A percentile compares a stretch with the other conserved stretches of the same genome.
These are phyloP conservation scores for Drosophila watanabei DNA, from an alignment of 1,140 invertebrate genomes.

Conservation along the genomic window DNA sequence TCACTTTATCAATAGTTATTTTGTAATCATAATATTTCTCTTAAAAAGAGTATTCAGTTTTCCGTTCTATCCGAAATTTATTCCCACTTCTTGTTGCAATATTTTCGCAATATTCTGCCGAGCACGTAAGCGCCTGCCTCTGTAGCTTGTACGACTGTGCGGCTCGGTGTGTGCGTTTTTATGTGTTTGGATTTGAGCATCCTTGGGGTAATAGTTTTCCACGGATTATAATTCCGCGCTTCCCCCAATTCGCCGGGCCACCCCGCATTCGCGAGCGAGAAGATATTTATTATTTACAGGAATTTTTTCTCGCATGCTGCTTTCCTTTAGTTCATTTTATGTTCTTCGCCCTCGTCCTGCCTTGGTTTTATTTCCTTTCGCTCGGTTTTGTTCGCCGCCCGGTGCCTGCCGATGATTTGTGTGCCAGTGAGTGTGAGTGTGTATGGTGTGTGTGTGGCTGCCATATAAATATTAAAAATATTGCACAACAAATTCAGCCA, in stretches of 20 bases:
- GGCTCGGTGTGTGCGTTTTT: constrained; percentile 35
- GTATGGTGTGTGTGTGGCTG: constrained; percentile 47
- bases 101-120: constrained; percentile 73
- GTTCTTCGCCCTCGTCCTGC: constrained; percentile 33
- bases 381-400: constrained; percentile 35
- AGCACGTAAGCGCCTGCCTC: constrained; percentile 72
- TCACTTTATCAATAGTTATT: neutral
- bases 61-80: neutral
- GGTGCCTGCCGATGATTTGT: constrained; percentile 79
- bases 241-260: constrained; percentile 40
- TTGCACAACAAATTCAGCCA: constrained; percentile 69
- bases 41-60: constrained; percentile 35
- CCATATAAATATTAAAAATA: constrained; percentile 84
- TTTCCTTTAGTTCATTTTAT: constrained; percentile 58
- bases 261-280: constrained; percentile 27
- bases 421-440: constrained; percentile 56
- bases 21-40: too few species aligned
- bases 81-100: constrained; percentile 61
- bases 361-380: constrained; percentile 47
- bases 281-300: constrained; percentile 82
- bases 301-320: constrained; percentile 68
- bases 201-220: constrained; percentile 83
- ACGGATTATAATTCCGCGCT: constrained; percentile 82
- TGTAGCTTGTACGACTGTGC: constrained; percentile 33
- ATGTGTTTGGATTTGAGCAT: constrained; percentile 80